Evolutionary conservation across 1,140 invertebrate species (phyloP), one percentile per base, ranked within the genome.

Genomic region (Anastrepha ludens): DNA sequence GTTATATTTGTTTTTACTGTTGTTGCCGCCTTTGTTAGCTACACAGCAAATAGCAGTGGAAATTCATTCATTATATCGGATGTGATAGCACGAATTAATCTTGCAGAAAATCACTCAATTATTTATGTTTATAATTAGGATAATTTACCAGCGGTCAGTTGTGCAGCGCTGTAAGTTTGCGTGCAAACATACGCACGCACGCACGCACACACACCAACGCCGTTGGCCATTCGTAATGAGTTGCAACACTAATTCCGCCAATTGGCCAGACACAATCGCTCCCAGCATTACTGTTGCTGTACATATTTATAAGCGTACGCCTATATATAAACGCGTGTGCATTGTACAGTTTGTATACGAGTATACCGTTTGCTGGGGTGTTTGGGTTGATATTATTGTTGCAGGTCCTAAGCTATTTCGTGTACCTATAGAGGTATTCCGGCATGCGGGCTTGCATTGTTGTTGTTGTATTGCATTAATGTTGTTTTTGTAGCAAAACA

Each of bases 71-170:
- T 85, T 85, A 85, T 64, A 29, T 29, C 5, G 60, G 58, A 58
- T 85, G 81, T 85, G 81, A 85, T 85, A 59, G 47, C 50, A 20
- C 50, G 58, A 85, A 85, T 85, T 85, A 85, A 85, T 85, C 81
- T 85, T 85, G 81, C 81, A 85, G 81, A 85, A 85, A 85, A 85
- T 85, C 81, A 85, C 81, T 85, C 81, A 85, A 85, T 85, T 85
- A 85, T 85, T 85, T 85, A 85, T 85, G 81, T 85, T 85, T 85
- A 85, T 85, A 85, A 85, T 85, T 85, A 85, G 81, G 81, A 60
- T 85, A 85, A 85, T 85, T 85, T 85, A 58, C 55, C 81, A 85
- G 50, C 20, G 81, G 20, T 74, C 70, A 74, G 44, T 74, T 44
- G 39, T 47, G 70, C 81, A 59, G 44, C 81, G 50, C 29, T 60